A percentile compares a stretch with the other conserved stretches of the same genome.
phyloP scores from a whole-genome alignment of 2,797 vertebrate genomes.

The Acanthurus leucopareius region DNA sequence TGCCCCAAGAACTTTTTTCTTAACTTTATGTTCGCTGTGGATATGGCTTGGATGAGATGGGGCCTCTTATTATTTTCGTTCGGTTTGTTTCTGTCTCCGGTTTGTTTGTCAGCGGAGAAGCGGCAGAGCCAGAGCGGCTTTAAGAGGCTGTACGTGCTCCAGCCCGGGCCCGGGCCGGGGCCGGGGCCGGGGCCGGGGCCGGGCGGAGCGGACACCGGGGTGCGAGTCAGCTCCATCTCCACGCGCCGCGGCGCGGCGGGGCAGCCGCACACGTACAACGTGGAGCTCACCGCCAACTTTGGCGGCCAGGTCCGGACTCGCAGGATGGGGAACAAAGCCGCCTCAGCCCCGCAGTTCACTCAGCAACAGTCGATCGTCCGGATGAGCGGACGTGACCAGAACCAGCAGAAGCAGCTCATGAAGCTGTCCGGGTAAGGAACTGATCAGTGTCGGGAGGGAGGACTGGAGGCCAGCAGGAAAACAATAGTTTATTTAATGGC shows the following conservation, averaged over 20 bases:
- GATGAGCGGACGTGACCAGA: conserved; percentile 49
- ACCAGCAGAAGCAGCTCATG: conserved; percentile 62
- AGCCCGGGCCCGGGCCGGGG: conserved; percentile 85
- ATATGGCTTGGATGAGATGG: conserved; percentile 87
- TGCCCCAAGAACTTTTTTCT: neutral
- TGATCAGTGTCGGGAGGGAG: neutral
- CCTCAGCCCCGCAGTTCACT: conserved; percentile 71
- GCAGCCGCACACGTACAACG: conserved; percentile 84
- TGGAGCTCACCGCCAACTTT: conserved; percentile 83
- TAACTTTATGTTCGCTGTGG: conserved; percentile 8
- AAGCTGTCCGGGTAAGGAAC: conserved; percentile 84
- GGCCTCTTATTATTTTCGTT: conserved; percentile 84
- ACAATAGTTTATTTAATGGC: neutral
- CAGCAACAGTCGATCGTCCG: conserved; percentile 75
- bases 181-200: conserved; percentile 83
- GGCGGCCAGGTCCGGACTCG: conserved; percentile 88
- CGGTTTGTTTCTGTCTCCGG: conserved; percentile 76
- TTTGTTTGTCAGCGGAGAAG: conserved; percentile 81
- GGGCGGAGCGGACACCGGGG: conserved; percentile 72
- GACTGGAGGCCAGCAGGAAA: neutral
- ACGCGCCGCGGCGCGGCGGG: conserved; percentile 75
- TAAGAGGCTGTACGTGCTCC: conserved; percentile 89
- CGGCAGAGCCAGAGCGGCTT: conserved; percentile 80
- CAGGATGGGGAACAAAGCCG: conserved; percentile 87
- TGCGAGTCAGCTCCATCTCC: conserved; percentile 83